Conservation (phyloP, 1,140 invertebrate species). For the Anagrus nilaparvatae region DNA sequence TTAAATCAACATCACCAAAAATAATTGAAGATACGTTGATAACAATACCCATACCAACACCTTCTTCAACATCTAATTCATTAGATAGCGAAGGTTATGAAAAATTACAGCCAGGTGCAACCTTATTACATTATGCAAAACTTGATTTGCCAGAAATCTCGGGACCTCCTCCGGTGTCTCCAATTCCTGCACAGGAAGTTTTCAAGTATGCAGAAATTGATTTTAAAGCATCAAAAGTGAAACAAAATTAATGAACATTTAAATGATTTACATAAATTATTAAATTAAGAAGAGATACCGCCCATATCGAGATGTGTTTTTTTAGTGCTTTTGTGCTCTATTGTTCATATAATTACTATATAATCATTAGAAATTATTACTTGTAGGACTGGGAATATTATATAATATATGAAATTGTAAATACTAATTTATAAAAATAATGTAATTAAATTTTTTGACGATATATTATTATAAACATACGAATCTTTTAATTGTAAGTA, state of each 20-base stretch:
- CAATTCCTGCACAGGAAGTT: slow-evolving; percentile 36
- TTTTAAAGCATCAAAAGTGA: slow-evolving; percentile 53
- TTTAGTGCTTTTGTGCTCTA: no score
- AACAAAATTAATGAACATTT: slow-evolving; percentile 40
- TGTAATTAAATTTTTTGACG: no score
- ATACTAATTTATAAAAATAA: no score
- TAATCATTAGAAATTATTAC: no score
- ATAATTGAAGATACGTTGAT: slow-evolving; percentile 30
- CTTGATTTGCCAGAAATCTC: slow-evolving; percentile 47
- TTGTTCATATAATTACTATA: no score
- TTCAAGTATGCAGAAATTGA: slow-evolving; percentile 63
- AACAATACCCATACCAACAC: no score
- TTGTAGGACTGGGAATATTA: no score
- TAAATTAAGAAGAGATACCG: slow-evolving; percentile 18
- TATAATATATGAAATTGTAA: no score
- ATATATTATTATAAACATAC: slow-evolving; percentile 26
- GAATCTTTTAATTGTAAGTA: slow-evolving; percentile 28
- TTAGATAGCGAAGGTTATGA: slow-evolving; percentile 23
- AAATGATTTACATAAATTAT: no score
- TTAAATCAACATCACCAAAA: slow-evolving; percentile 28
- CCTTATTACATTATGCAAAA: slow-evolving; percentile 53
- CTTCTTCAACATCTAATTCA: slow-evolving; percentile 33
- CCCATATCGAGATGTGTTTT: slow-evolving; percentile 14
- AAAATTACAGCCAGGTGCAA: no score
- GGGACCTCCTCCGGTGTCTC: slow-evolving; percentile 32